Evolutionary conservation across 1,140 invertebrate genomes (phyloP), one percentile per base, ranked within the genome.

Genomic region (Lordiphosa collinella): DNA sequence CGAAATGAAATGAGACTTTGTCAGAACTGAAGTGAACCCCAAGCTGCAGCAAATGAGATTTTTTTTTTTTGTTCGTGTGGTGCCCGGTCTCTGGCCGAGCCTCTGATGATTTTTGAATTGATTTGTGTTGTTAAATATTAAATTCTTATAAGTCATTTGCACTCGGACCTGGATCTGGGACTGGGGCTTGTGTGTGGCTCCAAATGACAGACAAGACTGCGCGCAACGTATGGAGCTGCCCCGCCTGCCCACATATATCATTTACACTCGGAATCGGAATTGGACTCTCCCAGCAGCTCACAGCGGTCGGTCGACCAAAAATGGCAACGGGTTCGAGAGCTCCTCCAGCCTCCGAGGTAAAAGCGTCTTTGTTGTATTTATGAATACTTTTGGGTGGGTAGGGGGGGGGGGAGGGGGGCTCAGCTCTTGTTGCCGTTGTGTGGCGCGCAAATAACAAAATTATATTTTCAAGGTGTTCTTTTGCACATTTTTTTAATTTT

Each of bases 81-180:
- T 47, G 10, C 41, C 36, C 44, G 22, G 52, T 63, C 43, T 38
- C 53, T 31, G 54, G 25, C 25, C 25, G 25, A 29, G 46, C 31
- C 53, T 65, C 70, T 80, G 70, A 80, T 80, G 80, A 86, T 86
- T 86, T 86, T 86, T 76, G 82, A 86, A 86, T 86, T 86, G 80
- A 86, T 86, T 86, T 86, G 82, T 86, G 80, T 86, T 86, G 80
- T 86, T 86, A 86, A 86, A 86, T 86, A 86, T 86, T 86, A 86
- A 86, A 86, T 86, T 86, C 80, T 86, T 86, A 86, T 86, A 86
- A 86, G 80, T 86, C 82, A 86, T 86, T 86, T 86, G 80, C 80
- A 86, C 80, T 80, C 63, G 69, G 50, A 10, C 71, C 13, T 31
- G 49, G 51, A 9, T 32, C 34, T 37, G 34, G 13, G 47, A 6